Percentiles rank a stretch among this genome's conserved stretches.
Evolutionary conservation across 2,113 vertebrate genomes (phyloP).

Genomic region (Thryonomys swinderianus): DNA sequence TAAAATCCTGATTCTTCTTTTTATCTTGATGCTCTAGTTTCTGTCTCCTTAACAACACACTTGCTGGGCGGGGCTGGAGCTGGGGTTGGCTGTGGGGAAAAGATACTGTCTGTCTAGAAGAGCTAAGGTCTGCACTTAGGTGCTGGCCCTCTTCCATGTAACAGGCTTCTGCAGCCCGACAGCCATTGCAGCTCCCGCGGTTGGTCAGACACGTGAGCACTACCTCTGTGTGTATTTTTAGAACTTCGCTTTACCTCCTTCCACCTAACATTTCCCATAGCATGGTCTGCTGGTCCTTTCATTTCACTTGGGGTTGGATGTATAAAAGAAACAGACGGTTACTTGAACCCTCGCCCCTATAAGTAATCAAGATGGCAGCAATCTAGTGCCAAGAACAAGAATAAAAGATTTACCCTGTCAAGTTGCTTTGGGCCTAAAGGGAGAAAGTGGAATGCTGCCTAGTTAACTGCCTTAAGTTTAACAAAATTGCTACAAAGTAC

Average conservation of each 20-base stretch:
- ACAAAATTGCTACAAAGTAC: not conserved
- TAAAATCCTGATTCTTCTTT: not conserved
- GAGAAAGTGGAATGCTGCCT: not conserved
- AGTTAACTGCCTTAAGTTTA: not conserved
- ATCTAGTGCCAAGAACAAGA: not conserved
- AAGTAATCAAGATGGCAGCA: not conserved
- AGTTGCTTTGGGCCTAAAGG: not conserved
- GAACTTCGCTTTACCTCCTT: not conserved
- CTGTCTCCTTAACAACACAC: not conserved
- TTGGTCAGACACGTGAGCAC: not conserved
- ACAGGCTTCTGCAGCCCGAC: not conserved
- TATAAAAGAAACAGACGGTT: conserved; percentile 20
- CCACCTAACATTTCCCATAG: not conserved
- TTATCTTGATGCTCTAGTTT: conserved; percentile 25
- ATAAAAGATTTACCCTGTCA: not conserved
- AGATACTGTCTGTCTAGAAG: not conserved
- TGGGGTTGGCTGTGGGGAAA: not conserved
- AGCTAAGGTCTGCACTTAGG: not conserved
- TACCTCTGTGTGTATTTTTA: not conserved
- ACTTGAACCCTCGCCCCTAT: not conserved
- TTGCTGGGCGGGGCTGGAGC: not conserved
- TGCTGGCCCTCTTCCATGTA: not conserved
- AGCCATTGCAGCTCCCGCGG: not conserved
- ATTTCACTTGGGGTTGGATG: not conserved
- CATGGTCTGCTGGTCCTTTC: not conserved